Percentiles rank a stretch among this genome's conserved stretches.
phyloP scores from a whole-genome alignment of 1,140 invertebrate genomes.

The Lordiphosa mommai region DNA sequence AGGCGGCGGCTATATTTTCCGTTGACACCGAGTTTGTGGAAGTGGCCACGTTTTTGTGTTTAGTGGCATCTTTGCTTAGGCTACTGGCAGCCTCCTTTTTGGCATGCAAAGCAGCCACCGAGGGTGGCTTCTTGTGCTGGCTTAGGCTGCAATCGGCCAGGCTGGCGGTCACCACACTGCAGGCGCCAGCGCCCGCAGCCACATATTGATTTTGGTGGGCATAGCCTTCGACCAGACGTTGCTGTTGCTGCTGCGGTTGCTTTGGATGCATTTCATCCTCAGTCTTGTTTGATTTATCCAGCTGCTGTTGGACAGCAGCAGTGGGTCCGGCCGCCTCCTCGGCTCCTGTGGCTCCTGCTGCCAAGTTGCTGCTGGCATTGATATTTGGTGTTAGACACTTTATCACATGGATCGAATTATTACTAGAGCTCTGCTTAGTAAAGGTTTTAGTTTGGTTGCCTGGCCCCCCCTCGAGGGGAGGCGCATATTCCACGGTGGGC shows the following conservation, averaged over 20 bases:
- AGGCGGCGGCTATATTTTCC: constrained; percentile 64
- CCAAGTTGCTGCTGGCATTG: constrained; percentile 65
- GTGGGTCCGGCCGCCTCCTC: constrained; percentile 15
- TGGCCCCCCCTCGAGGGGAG: constrained; percentile 30
- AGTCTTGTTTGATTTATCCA: constrained; percentile 77
- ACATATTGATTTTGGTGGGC: constrained; percentile 42
- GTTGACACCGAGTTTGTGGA: constrained; percentile 78
- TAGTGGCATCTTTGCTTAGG: constrained; percentile 48
- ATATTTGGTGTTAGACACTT: constrained; percentile 79
- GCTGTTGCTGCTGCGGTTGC: constrained; percentile 41
- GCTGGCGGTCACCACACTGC: constrained; percentile 49
- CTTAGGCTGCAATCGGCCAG: constrained; percentile 61
- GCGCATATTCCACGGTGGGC: constrained; percentile 29
- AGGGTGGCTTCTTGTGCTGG: constrained; percentile 66
- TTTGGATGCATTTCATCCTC: constrained; percentile 70
- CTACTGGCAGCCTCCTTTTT: constrained; percentile 61
- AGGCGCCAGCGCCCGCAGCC: constrained; percentile 64
- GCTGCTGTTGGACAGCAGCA: constrained; percentile 42
- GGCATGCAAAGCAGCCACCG: constrained; percentile 55
- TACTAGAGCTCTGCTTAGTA: constrained; percentile 75
- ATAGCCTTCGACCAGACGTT: constrained; percentile 42
- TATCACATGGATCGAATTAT: constrained; percentile 78
- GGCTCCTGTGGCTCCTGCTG: constrained; percentile 17
- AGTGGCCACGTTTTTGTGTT: constrained; percentile 72
- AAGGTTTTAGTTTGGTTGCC: constrained; percentile 64